Percentiles rank a stretch among this genome's conserved stretches.
phyloP scores from a whole-genome alignment of 2,797 vertebrate species.

The Pelochelys cantorii region DNA sequence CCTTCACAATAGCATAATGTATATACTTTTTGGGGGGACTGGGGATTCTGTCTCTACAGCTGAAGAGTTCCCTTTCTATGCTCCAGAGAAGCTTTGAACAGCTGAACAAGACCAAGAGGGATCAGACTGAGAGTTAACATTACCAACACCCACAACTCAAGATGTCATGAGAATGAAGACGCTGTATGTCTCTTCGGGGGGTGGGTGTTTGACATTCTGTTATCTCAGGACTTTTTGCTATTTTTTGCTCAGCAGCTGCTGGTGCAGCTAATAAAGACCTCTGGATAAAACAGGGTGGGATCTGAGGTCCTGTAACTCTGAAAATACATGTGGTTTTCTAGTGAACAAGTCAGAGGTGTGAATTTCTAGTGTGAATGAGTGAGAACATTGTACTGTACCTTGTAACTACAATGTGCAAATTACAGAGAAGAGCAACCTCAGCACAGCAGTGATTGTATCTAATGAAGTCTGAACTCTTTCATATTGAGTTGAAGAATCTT shows the following conservation, averaged over 20 bases:
- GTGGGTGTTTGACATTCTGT: conserved; percentile 36
- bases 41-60: conserved; percentile 80
- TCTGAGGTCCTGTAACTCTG: conserved; percentile 24
- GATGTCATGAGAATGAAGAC: not conserved
- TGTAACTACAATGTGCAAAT: not conserved
- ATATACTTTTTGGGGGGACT: not conserved
- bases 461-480: not conserved
- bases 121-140: conserved; percentile 75
- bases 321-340: not conserved
- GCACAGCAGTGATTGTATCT: not conserved
- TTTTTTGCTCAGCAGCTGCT: conserved; percentile 48
- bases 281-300: conserved; percentile 58
- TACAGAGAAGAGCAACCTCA: not conserved
- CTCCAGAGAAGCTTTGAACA: conserved; percentile 93
- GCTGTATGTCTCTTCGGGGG: conserved; percentile 41
- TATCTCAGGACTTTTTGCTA: conserved; percentile 53
- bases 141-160: not conserved
- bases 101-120: conserved; percentile 85
- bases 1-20: not conserved
- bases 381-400: conserved; percentile 2
- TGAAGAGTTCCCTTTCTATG: conserved; percentile 91
- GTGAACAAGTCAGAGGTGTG: conserved; percentile 28
- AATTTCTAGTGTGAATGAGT: conserved; percentile 19
- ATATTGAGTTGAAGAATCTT: not conserved
- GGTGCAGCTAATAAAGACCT: conserved; percentile 65